These are phyloP conservation scores for Drosophila athabasca DNA, from an alignment of 1,140 invertebrate genomes.

Conservation along the genomic window DNA sequence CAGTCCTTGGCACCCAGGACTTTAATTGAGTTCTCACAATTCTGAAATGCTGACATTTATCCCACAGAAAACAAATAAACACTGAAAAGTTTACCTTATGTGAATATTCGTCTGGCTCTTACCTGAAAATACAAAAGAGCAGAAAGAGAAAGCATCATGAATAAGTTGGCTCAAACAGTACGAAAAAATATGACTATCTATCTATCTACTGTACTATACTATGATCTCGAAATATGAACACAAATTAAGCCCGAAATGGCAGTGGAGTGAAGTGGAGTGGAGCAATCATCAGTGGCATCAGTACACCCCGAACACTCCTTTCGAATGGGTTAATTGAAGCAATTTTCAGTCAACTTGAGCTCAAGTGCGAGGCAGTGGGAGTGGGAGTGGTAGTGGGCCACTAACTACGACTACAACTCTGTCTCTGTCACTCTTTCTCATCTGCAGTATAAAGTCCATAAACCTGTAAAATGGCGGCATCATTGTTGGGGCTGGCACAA, in stretches of 20 bases:
- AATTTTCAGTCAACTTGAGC: constrained; percentile 58
- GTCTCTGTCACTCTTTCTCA: neutral
- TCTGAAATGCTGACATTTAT: neutral
- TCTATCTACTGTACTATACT: too few relatives aligned
- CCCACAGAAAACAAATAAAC: constrained; percentile 3
- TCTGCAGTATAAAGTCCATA: constrained; percentile 55
- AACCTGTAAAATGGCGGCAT: constrained; percentile 53
- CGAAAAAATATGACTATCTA: too few relatives aligned
- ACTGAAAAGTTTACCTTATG: constrained; percentile 2
- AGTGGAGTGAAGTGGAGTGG: too few relatives aligned
- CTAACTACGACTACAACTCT: too few relatives aligned
- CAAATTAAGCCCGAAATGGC: constrained; percentile 5
- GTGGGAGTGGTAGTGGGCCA: too few relatives aligned
- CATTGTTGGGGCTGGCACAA: constrained; percentile 25
- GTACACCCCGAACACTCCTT: neutral
- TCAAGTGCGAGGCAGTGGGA: constrained; percentile 16
- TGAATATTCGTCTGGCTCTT: constrained; percentile 6
- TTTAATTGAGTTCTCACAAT: constrained; percentile 30
- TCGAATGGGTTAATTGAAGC: constrained; percentile 64
- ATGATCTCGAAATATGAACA: constrained; percentile 8
- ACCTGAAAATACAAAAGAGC: constrained; percentile 13
- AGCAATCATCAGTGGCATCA: too few relatives aligned
- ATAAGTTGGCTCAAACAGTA: too few relatives aligned
- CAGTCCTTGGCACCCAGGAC: too few relatives aligned
- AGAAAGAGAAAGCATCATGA: neutral